Percentiles rank a stretch among this genome's conserved stretches.
Evolutionary conservation across 1,140 invertebrate genomes (phyloP).

Genomic region (Drosophila repletoides): DNA sequence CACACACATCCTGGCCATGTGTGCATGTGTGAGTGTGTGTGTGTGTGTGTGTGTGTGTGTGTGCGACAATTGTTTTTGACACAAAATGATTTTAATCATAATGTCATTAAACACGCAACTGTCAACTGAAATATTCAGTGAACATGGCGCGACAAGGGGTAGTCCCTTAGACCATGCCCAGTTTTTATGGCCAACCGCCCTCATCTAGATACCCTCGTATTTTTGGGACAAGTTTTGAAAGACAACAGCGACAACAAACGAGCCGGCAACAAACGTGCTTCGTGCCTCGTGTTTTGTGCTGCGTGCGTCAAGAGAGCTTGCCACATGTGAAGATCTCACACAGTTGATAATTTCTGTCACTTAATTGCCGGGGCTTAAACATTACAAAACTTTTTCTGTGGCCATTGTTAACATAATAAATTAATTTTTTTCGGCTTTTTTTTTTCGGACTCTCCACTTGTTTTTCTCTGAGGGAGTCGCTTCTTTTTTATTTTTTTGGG

Average conservation of each 20-base stretch:
- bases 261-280: slow-evolving; percentile 12
- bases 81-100: slow-evolving; percentile 80
- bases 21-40: not conserved
- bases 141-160: slow-evolving; percentile 36
- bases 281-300: no score
- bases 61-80: slow-evolving; percentile 74
- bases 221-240: not conserved
- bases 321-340: slow-evolving; percentile 70
- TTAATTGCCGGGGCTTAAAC: slow-evolving; percentile 78
- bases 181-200: not conserved
- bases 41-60: slow-evolving; percentile 34
- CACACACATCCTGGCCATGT: not conserved
- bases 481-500: slow-evolving; percentile 10
- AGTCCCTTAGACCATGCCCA: not conserved
- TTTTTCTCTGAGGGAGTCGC: slow-evolving; percentile 18
- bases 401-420: slow-evolving; percentile 73
- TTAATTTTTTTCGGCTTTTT: slow-evolving; percentile 49
- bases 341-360: slow-evolving; percentile 71
- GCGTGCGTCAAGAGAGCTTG: no score
- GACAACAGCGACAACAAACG: slow-evolving; percentile 38
- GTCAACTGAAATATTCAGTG: slow-evolving; percentile 47
- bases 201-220: not conserved
- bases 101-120: slow-evolving; percentile 78
- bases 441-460: slow-evolving; percentile 4
- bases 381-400: slow-evolving; percentile 68